Percentiles rank a stretch among this genome's conserved stretches.
These are phyloP conservation scores for Chalcosyrphus nemorum DNA, from an alignment of 2,888 invertebrate genomes.

Conservation along the genomic window DNA sequence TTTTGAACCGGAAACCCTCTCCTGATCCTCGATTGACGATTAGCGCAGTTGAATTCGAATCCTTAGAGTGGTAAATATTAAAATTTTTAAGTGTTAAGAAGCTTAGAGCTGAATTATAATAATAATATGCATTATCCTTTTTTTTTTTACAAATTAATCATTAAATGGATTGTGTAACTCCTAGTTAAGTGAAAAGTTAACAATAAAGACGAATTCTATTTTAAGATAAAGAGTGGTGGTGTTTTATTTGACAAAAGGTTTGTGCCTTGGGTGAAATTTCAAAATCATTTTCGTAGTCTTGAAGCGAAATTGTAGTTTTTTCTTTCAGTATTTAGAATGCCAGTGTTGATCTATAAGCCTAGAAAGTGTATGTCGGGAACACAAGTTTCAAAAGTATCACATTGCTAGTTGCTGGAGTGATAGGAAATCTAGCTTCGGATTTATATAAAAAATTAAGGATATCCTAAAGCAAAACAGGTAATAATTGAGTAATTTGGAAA, in stretches of 20 bases:
- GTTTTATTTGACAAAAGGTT: background rate
- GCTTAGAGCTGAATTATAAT: conserved; percentile 16
- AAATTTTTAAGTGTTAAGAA: conserved; percentile 41
- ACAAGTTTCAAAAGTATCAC: too few relatives aligned
- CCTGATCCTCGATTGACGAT: conserved; percentile 70
- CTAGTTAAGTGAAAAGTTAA: conserved; percentile 47
- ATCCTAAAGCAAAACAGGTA: too few relatives aligned
- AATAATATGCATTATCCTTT: conserved; percentile 27
- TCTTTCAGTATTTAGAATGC: too few relatives aligned
- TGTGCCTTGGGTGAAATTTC: background rate
- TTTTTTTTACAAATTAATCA: conserved; percentile 50
- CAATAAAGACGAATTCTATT: conserved; percentile 58
- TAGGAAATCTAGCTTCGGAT: too few relatives aligned
- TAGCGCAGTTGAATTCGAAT: conserved; percentile 29
- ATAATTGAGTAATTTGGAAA: too few relatives aligned
- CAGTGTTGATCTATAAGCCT: too few relatives aligned
- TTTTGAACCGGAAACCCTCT: background rate
- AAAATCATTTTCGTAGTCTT: background rate
- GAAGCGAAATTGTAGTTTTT: too few relatives aligned
- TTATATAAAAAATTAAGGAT: too few relatives aligned
- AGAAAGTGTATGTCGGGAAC: too few relatives aligned
- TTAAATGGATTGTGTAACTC: conserved; percentile 52
- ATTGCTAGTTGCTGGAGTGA: too few relatives aligned
- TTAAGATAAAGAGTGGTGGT: conserved; percentile 19
- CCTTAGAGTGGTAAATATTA: conserved; percentile 11